A percentile compares a stretch with the other conserved stretches of the same genome.
Evolutionary conservation across 1,140 invertebrate genomes (phyloP).

Genomic region (Rhagoletis zephyria): DNA sequence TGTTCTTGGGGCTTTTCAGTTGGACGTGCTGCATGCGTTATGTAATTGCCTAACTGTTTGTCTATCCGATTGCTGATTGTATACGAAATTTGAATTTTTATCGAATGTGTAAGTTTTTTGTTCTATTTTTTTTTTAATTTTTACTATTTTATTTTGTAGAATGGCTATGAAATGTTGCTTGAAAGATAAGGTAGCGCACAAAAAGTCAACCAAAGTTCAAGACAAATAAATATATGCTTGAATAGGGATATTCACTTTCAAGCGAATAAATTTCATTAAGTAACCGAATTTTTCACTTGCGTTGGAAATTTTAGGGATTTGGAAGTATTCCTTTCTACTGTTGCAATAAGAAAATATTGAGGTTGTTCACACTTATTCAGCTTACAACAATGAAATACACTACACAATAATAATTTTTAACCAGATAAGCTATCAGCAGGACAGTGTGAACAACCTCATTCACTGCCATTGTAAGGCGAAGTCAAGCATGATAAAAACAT

Average conservation of each 20-base stretch:
- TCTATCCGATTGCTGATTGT: not conserved
- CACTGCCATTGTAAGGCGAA: no score
- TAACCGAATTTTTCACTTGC: no score
- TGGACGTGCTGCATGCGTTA: not conserved
- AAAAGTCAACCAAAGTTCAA: not conserved
- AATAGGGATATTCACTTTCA: not conserved
- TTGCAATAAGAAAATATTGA: no score
- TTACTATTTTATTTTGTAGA: not conserved
- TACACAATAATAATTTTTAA: no score
- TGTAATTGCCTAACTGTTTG: not conserved
- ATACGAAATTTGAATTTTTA: constrained; percentile 46
- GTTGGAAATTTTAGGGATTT: no score
- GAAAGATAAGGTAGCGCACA: not conserved
- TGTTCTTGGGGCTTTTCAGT: not conserved
- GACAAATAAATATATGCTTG: not conserved
- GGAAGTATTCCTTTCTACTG: no score
- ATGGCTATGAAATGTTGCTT: constrained; percentile 22
- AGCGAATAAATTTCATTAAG: not conserved
- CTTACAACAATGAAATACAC: no score
- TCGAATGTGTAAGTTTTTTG: not conserved
- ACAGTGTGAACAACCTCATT: no score
- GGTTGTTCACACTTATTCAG: no score
- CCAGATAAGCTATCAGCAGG: no score
- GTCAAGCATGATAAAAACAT: no score
- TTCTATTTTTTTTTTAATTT: not conserved